A percentile compares a stretch with the other conserved stretches of the same genome.
These are phyloP conservation scores for Bubo bubo DNA, from an alignment of 2,113 vertebrate species.

Conservation along the genomic window DNA sequence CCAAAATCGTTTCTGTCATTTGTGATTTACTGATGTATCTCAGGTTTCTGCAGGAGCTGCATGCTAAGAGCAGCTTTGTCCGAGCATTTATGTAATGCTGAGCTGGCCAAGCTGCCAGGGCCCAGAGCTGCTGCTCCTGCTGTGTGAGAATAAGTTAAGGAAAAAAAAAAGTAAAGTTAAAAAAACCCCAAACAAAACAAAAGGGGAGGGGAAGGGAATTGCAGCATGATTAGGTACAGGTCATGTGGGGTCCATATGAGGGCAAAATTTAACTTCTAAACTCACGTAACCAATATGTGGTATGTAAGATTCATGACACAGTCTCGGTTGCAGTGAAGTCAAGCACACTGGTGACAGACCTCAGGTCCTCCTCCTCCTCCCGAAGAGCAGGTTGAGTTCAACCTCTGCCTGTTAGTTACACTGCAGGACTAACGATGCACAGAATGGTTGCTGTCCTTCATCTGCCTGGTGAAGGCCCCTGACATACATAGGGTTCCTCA, in stretches of 20 bases:
- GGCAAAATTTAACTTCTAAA: not conserved
- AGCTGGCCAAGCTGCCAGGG: not conserved
- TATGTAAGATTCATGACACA: not conserved
- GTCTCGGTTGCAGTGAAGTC: not conserved
- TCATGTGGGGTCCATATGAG: not conserved
- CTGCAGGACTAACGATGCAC: fast-evolving
- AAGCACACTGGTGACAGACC: fast-evolving
- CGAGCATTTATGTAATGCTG: fast-evolving
- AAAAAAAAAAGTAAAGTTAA: not conserved
- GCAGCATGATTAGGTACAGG: not conserved
- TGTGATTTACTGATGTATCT: not conserved
- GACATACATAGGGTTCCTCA: not conserved
- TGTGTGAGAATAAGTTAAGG: not conserved
- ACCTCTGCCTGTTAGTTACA: fast-evolving
- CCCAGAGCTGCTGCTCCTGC: not conserved
- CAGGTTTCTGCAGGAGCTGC: not conserved
- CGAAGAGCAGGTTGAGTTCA: fast-evolving
- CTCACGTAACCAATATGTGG: fast-evolving
- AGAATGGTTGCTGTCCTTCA: not conserved
- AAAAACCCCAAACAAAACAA: fast-evolving
- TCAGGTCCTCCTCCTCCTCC: not conserved
- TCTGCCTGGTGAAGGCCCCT: not conserved
- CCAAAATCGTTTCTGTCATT: not conserved
- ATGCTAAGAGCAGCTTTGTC: not conserved
- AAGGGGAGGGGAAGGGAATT: too few species aligned